Evolutionary conservation across 37 sponge, comb jelly and placozoan genomes (phyloP).

Genomic region (Tethya wilhelma): DNA sequence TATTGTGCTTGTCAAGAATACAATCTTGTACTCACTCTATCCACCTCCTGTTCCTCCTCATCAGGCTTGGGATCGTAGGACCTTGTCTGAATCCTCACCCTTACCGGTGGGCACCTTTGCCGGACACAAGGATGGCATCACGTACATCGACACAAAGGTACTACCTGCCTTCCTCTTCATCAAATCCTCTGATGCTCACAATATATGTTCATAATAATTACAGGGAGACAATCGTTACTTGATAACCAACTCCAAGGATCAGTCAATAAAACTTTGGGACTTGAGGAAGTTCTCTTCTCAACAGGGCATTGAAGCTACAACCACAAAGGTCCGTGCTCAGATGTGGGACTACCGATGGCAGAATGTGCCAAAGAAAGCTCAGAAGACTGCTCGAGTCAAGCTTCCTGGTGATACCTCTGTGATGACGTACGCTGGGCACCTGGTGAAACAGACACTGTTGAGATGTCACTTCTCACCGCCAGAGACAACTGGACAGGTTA

Average conservation of each 20-base stretch:
- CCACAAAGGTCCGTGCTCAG: slow-evolving; percentile 41
- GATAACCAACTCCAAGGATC: slow-evolving; percentile 95
- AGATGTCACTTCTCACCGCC: slow-evolving; percentile 86
- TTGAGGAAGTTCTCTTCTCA: slow-evolving; percentile 59
- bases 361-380: neutral
- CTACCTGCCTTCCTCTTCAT: neutral
- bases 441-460: slow-evolving; percentile 78
- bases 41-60: neutral
- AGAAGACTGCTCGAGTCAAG: slow-evolving; percentile 1
- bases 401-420: slow-evolving; percentile 82
- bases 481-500: slow-evolving; percentile 82
- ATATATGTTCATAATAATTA: neutral
- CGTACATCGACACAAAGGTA: slow-evolving; percentile 84
- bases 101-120: slow-evolving; percentile 82
- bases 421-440: slow-evolving; percentile 92
- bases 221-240: slow-evolving; percentile 80
- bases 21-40: too few species aligned
- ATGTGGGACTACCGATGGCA: slow-evolving; percentile 75
- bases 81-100: slow-evolving; percentile 38
- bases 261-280: slow-evolving; percentile 94
- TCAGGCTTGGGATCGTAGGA: slow-evolving; percentile 91
- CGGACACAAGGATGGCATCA: slow-evolving; percentile 91
- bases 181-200: neutral
- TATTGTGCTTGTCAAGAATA: too few species aligned
- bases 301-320: slow-evolving; percentile 45